Base-by-base conservation (phyloP, 2,113 vertebrate genomes). In the Phyllostomus discolor region DNA sequence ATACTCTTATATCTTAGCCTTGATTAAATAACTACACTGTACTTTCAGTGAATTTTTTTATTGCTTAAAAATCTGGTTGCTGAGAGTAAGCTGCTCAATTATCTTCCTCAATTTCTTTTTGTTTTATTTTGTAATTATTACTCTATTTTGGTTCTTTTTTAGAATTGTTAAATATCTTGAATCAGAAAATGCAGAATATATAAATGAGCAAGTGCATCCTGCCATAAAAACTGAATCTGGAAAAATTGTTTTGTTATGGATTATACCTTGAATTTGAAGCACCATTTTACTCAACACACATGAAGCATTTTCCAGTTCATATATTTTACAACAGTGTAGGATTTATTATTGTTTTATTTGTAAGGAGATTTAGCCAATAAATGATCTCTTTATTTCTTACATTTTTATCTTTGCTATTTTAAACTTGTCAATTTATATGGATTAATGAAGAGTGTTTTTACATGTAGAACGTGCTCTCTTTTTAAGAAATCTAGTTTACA, bases 91-190 rank as follows among this genome's bases (percentile, higher is more conserved):
- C 38, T 95, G 73, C 35, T 78, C 78, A 93, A 1, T 87, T 96
- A 96, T 50, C 82, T 41, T 66, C 43, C 38, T 88, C 89, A 48
- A 66, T 88, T 73, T 69, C 80, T 85, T 87, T 88, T 84, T 14
- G 70, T 96, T 91, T 95, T 90, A 62, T 95, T 95, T 94, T 64
- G 10, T 52, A 95, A 96, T 94, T 94, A 92, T 92, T 90, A 90
- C 95, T 97, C 91, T 96, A 50, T 95, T 41, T 76, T 93, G 0
- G 75, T 91, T 95, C 69, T 94, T 19, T 0, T 76, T 70, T 89
- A 88, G 33, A 75, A 50, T 57, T 90, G 52, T 59, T 73, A 97
- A 97, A 91, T 57, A 22, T 64, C 24, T 96, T 64, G 7, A 88
- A 75, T 52, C 20, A n/a, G 20, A 64, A 84, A 81, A 91, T 31